Evolutionary conservation across 2,113 vertebrate species (phyloP).

Genomic region (Chaetura pelagica): DNA sequence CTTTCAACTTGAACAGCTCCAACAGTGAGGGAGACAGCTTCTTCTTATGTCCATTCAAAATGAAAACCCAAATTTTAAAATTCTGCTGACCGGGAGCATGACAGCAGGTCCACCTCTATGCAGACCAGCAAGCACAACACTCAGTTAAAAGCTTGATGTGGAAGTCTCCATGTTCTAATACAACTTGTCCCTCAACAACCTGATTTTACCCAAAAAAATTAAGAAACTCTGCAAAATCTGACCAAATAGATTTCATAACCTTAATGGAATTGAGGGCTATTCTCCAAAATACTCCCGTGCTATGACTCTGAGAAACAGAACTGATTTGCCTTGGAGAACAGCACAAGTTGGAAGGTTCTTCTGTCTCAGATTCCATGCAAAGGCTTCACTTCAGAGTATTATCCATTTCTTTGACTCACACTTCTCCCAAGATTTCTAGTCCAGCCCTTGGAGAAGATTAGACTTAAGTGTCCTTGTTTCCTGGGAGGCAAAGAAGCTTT

Average conservation of each 20-base stretch:
- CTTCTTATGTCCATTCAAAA: background rate
- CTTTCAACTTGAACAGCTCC: background rate
- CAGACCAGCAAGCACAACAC: background rate
- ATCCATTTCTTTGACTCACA: background rate
- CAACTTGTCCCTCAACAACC: background rate
- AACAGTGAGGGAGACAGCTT: background rate
- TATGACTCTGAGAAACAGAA: background rate
- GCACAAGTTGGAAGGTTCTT: background rate
- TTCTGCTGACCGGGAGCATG: accelerated
- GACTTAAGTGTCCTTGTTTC: background rate
- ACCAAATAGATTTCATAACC: background rate
- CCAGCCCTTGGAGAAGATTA: background rate
- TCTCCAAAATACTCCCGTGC: background rate
- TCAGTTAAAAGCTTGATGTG: background rate
- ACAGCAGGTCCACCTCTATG: background rate
- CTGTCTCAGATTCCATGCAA: background rate
- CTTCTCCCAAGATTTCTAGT: background rate
- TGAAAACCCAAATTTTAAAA: background rate
- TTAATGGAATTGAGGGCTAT: background rate
- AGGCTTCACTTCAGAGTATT: background rate
- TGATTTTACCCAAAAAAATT: background rate
- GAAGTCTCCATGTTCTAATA: background rate
- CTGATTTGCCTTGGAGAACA: background rate
- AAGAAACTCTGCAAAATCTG: background rate
- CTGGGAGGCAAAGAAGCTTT: background rate